Evolutionary conservation across 2,113 vertebrate genomes (phyloP).

Genomic region (Xerus inauris): DNA sequence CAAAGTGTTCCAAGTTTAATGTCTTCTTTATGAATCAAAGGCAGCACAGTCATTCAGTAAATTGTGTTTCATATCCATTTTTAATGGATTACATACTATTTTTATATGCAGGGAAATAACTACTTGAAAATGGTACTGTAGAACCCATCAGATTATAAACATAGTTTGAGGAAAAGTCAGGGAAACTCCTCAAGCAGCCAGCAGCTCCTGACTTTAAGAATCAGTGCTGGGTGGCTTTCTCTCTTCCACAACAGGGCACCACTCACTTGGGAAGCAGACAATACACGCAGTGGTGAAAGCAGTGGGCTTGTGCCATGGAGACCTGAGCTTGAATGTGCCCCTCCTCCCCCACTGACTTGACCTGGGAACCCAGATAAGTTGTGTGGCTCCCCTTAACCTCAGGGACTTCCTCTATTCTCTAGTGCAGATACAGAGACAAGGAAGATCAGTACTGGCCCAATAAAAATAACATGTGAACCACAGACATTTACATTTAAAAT

Average conservation of each 20-base stretch:
- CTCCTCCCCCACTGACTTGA: neutral
- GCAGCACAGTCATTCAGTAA: neutral
- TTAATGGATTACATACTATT: neutral
- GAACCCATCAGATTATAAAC: neutral
- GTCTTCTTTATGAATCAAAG: conserved; percentile 37
- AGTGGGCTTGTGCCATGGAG: neutral
- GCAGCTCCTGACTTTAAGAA: neutral
- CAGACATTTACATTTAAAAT: neutral
- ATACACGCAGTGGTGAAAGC: neutral
- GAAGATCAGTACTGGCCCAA: neutral
- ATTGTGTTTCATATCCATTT: neutral
- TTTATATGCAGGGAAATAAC: conserved; percentile 16
- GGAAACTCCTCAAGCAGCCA: neutral
- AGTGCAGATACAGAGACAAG: neutral
- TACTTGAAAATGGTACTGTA: conserved; percentile 11
- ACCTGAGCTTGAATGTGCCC: neutral
- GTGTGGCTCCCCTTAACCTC: neutral
- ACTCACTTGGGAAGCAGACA: neutral
- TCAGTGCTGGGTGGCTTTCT: neutral
- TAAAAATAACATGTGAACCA: neutral
- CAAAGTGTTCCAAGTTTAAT: neutral
- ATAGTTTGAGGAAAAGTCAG: conserved; percentile 1
- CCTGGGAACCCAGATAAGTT: neutral
- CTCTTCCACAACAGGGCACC: no score
- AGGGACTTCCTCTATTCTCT: neutral